Conservation (phyloP, 1,140 invertebrate species). For the Trichonephila clavata region DNA sequence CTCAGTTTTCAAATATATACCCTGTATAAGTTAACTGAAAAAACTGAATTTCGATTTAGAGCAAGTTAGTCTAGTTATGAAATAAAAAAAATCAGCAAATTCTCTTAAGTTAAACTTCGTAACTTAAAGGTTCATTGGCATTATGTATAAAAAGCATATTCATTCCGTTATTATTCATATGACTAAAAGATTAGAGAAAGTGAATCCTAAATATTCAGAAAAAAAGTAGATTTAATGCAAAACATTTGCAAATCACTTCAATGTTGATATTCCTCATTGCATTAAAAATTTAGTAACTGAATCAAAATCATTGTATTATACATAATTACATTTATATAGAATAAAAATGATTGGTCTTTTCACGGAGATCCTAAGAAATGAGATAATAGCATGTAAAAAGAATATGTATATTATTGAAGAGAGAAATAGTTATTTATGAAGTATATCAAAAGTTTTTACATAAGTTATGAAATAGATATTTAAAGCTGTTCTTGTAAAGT, state of each 20-base stretch:
- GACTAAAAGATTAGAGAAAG: background rate
- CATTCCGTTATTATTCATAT: background rate
- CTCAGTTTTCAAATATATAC: too few relatives aligned
- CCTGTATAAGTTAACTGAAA: too few relatives aligned
- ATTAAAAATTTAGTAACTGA: too few relatives aligned
- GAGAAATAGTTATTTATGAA: slow-evolving; percentile 46
- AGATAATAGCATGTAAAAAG: slow-evolving; percentile 3
- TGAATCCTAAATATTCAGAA: background rate
- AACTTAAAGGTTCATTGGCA: background rate
- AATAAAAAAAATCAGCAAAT: too few relatives aligned
- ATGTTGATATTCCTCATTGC: too few relatives aligned
- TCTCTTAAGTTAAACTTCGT: background rate
- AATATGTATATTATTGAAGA: slow-evolving; percentile 34
- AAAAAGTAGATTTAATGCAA: background rate
- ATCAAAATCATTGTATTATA: background rate
- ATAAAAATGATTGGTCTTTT: slow-evolving; percentile 62
- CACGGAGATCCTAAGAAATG: slow-evolving; percentile 41
- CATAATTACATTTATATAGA: background rate
- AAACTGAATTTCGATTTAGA: too few relatives aligned
- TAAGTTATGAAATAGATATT: slow-evolving; percentile 37
- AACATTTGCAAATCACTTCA: background rate
- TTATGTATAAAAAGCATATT: background rate
- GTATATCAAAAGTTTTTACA: slow-evolving; percentile 57
- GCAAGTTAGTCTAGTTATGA: too few relatives aligned
- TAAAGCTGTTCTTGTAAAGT: slow-evolving; percentile 46